Evolutionary conservation across 1,140 invertebrate species (phyloP), one percentile per base, ranked within the genome.

Genomic region (Doryteuthis pealeii): DNA sequence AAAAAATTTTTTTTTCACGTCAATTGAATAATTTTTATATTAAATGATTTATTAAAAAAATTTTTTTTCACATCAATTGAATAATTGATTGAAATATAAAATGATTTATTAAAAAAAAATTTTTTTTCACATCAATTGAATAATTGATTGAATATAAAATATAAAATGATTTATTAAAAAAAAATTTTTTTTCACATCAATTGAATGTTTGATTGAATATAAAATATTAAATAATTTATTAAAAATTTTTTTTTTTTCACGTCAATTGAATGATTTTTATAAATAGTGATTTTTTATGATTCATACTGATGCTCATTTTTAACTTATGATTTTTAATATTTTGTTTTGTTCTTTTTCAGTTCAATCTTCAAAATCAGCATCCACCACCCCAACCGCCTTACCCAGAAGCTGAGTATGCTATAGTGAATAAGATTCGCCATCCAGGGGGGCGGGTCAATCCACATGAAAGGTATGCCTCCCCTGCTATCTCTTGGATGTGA

Each of bases 401-500:
- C 54, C 54, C 18, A 62, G 54, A 62, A 28, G 54, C 26, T n/a
- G 54, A 62, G 26, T 62, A 62, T 62, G 54, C 54, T 62, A 62
- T 22, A n/a, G 54, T 62, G 12, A 62, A 62, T 62, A 62, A 62
- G 54, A 62, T n/a, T 62, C 54, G 54, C 26, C 54, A 22, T n/a
- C 54, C 10, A n/a, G 54, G 54, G 54, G 54, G 18, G 18, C 54
- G 54, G 54, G 6, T 18, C 26, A 28, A n/a, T 62, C 54, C 18
- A 18, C 54, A 62, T 62, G 54, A 62, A 62, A 62, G 54, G 54
- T 62, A 62, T 62, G 54, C 54, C 6, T 28, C 26, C 6, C 26
- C 26, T 18, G 18, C 54, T 28, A 62, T n/a, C 6, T 62, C 54
- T 28, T 62, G 54, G 54, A 62, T 62, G 26, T 22, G 54, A 62